Percentiles rank a stretch among this genome's conserved stretches.
phyloP scores from a whole-genome alignment of 1,140 invertebrate species.

The Heliconius melpomene region DNA sequence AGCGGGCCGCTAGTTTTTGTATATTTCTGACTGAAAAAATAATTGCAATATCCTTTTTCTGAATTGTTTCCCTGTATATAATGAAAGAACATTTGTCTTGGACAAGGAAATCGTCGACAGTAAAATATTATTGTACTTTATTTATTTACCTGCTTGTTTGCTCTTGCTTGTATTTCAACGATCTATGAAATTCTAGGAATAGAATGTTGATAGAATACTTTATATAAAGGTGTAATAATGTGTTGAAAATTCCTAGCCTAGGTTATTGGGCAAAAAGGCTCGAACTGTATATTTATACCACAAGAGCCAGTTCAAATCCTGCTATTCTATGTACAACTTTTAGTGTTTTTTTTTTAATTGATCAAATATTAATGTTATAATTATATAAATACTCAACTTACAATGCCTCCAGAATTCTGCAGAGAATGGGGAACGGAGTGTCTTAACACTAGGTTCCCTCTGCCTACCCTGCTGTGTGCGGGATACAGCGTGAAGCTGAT shows the following conservation, averaged over 20 bases:
- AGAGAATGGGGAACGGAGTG: too few relatives aligned
- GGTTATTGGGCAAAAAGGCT: too few relatives aligned
- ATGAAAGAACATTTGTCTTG: background rate
- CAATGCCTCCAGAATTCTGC: too few relatives aligned
- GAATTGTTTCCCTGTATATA: background rate
- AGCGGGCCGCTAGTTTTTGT: background rate
- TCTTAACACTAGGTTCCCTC: too few relatives aligned
- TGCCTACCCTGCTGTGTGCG: too few relatives aligned
- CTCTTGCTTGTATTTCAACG: background rate
- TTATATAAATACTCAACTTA: background rate
- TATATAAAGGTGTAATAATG: background rate
- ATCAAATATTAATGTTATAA: background rate
- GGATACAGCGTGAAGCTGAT: too few relatives aligned
- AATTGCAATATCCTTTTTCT: background rate
- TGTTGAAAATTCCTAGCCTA: background rate
- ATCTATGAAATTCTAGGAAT: background rate
- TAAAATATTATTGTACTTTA: background rate
- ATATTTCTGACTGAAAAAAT: conserved; percentile 1
- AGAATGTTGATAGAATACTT: background rate
- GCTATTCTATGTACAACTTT: too few relatives aligned
- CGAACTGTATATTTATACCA: too few relatives aligned
- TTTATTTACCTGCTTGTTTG: background rate
- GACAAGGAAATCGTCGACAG: conserved; percentile 1
- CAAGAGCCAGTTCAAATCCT: too few relatives aligned
- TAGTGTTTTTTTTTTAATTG: too few relatives aligned